A percentile compares a stretch with the other conserved stretches of the same genome.
phyloP scores from a whole-genome alignment of 2,888 invertebrate species.

The Copidosoma aretas region DNA sequence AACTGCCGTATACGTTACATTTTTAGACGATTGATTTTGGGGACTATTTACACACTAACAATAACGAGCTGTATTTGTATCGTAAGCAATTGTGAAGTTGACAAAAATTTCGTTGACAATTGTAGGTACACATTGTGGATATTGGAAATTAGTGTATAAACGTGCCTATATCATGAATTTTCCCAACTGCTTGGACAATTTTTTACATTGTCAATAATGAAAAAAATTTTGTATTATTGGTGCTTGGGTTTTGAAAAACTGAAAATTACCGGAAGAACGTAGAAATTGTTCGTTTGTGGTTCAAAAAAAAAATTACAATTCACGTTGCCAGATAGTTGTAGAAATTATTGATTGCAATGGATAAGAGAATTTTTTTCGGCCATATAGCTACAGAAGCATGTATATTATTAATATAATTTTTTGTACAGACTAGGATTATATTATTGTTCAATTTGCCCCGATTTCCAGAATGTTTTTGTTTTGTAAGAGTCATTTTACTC shows the following conservation, averaged over 20 bases:
- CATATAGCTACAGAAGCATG: constrained; percentile 29
- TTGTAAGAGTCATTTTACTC: too few species aligned
- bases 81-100: not conserved
- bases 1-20: not conserved
- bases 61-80: not conserved
- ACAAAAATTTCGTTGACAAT: not conserved
- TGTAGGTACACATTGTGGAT: too few species aligned
- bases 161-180: constrained; percentile 15
- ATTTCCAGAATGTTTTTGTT: not conserved
- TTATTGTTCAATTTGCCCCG: constrained; percentile 3
- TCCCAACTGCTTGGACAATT: constrained; percentile 11
- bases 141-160: not conserved
- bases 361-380: constrained; percentile 18
- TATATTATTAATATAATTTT: constrained; percentile 19
- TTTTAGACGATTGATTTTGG: not conserved
- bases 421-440: constrained; percentile 23
- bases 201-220: constrained; percentile 17
- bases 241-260: constrained; percentile 32
- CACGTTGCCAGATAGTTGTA: constrained; percentile 43
- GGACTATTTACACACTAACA: not conserved
- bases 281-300: not conserved
- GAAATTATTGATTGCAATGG: constrained; percentile 21
- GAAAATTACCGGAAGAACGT: constrained; percentile 16
- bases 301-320: constrained; percentile 30
- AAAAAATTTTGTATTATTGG: constrained; percentile 18